phyloP scores from a whole-genome alignment of 2,113 vertebrate species.

The Caretta caretta region DNA sequence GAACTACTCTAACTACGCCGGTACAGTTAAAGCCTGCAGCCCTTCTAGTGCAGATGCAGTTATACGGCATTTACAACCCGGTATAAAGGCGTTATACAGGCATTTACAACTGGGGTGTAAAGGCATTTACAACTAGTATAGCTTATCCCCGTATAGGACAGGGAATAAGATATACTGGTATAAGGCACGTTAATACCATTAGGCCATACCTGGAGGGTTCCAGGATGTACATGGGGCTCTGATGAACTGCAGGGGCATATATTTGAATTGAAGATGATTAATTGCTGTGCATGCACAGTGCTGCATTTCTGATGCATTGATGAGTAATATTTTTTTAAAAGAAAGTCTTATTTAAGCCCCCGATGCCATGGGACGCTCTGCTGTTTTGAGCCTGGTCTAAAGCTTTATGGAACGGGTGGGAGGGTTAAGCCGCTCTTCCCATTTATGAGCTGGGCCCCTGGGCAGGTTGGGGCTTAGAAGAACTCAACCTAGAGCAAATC shows the following conservation, averaged over 20 bases:
- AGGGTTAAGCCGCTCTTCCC: neutral
- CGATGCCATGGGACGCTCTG: neutral
- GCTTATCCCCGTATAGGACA: neutral
- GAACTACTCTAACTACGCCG: neutral
- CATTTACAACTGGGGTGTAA: neutral
- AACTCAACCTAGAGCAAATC: neutral
- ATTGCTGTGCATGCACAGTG: neutral
- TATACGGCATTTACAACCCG: neutral
- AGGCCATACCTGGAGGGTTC: neutral
- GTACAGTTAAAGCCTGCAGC: neutral
- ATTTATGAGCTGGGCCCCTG: neutral
- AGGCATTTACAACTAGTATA: neutral
- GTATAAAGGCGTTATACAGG: neutral
- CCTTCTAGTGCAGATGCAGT: too few relatives aligned
- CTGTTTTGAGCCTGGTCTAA: neutral
- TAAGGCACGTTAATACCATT: neutral
- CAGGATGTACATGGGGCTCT: neutral
- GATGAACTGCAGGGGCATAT: neutral
- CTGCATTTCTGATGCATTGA: neutral
- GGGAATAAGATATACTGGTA: neutral
- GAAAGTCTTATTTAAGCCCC: neutral
- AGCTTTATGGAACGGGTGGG: neutral
- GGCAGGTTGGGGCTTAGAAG: neutral
- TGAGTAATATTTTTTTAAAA: neutral
- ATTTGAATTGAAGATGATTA: neutral